Base-by-base conservation (phyloP, 2,113 vertebrate genomes). In the Antechinus flavipes region DNA sequence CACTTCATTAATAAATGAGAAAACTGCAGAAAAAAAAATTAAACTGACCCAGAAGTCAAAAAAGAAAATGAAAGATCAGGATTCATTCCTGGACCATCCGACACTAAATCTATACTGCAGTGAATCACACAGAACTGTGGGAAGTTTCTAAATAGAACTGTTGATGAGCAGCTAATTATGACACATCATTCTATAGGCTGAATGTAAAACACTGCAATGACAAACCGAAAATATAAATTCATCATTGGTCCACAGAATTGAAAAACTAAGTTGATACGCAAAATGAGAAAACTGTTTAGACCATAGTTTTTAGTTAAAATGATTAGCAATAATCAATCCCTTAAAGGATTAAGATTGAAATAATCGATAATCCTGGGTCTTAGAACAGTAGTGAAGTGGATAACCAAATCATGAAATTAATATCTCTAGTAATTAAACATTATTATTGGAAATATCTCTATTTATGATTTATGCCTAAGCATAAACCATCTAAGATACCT, bases 401-500 rank as follows among this genome's bases (percentile, higher is more conserved):
- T 42, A 23, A 7, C 19, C 35, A 76, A 76, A 1, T 76, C 35
- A 84, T 84, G 42, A 84, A 84, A 42, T 42, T 42, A 84, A 84
- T n/a, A 19, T n/a, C n/a, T 42, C n/a, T 42, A 22, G 42, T 42
- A 42, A 27, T 53, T 94, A 49, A 49, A 90, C 91, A 91, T 91
- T 94, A 49, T 42, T 25, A 50, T 93, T 93, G 94, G 84, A 42
- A 92, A 19, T 8, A 16, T 90, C 9, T 42, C 30, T 91, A 49
- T 93, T 94, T 42, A 42, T 42, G 42, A 1, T 42, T 30, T 92
- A 76, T 11, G 8, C n/a, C 68, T 91, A 91, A 90, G 52, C 27
- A 27, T 14, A 68, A 68, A 35, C 3, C 46, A 54, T 90, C 84
- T 92, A 94, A 91, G 92, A 93, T 93, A 97, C 93, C 76, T 93